These are phyloP conservation scores for Mythimna vitellina DNA, from an alignment of 2,888 invertebrate species.

Conservation along the genomic window DNA sequence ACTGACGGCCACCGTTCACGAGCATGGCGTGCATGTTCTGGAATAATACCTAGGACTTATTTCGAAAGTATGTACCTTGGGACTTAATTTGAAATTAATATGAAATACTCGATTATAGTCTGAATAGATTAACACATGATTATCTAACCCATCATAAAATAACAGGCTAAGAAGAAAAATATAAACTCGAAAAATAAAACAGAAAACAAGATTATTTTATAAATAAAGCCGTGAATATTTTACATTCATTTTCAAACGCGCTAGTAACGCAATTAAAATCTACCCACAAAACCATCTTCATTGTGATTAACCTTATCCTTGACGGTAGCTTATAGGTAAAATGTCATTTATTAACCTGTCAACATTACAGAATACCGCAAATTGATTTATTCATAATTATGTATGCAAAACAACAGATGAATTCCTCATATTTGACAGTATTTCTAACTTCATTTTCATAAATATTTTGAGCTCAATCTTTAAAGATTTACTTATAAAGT, in stretches of 20 bases:
- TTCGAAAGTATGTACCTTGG: no score
- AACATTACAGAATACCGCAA: slow-evolving; percentile 51
- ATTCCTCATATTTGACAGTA: slow-evolving; percentile 18
- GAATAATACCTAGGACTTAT: no score
- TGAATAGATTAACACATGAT: neutral
- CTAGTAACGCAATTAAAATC: slow-evolving; percentile 3
- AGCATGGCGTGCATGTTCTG: no score
- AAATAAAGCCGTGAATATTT: neutral
- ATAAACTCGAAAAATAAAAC: neutral
- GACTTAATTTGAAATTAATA: no score
- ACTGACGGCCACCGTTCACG: no score
- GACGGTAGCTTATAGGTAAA: slow-evolving; percentile 47
- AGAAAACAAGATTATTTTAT: neutral
- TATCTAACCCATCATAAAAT: neutral
- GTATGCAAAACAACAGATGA: slow-evolving; percentile 33
- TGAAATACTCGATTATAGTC: neutral
- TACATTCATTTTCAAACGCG: neutral
- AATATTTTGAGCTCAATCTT: slow-evolving; percentile 20
- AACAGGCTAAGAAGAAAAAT: neutral
- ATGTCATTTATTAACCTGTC: slow-evolving; percentile 46
- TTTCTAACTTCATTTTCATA: slow-evolving; percentile 24
- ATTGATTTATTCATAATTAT: slow-evolving; percentile 53
- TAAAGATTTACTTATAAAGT: no score
- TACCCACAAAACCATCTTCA: slow-evolving; percentile 18
- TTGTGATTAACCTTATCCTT: slow-evolving; percentile 32